A percentile compares a stretch with the other conserved stretches of the same genome.
Evolutionary conservation across 2,113 vertebrate species (phyloP).

Genomic region (Sebastes schlegelii): DNA sequence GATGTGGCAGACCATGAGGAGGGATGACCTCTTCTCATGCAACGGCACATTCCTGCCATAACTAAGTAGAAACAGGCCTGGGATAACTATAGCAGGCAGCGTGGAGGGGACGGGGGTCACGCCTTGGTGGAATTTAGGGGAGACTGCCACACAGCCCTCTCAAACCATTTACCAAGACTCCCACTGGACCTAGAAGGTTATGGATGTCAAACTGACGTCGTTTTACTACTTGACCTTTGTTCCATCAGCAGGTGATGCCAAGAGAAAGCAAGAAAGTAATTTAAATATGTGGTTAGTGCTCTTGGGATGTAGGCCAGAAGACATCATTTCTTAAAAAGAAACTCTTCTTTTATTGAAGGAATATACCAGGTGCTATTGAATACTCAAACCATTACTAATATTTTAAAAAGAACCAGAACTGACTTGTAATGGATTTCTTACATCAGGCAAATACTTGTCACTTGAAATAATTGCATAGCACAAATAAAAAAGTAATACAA

Average conservation of each 20-base stretch:
- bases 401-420: not conserved
- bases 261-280: not conserved
- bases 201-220: slow-evolving; percentile 26
- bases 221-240: slow-evolving; percentile 12
- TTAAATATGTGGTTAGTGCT: not conserved
- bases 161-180: slow-evolving; percentile 9
- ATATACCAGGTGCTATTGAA: not conserved
- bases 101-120: slow-evolving; percentile 30
- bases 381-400: not conserved
- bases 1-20: slow-evolving; percentile 41
- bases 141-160: slow-evolving; percentile 34
- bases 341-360: not conserved
- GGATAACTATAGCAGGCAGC: slow-evolving; percentile 68
- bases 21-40: slow-evolving; percentile 78
- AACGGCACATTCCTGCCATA: slow-evolving; percentile 77
- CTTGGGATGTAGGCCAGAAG: not conserved
- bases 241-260: slow-evolving; percentile 3
- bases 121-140: slow-evolving; percentile 46
- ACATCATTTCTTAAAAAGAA: not conserved
- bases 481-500: not conserved
- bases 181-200: slow-evolving; percentile 1
- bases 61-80: slow-evolving; percentile 68
- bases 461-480: not conserved
- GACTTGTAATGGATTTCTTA: not conserved
- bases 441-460: not conserved